Conservation (phyloP, 37 sponge, comb jelly and placozoan species). For the Spongia lamella region DNA sequence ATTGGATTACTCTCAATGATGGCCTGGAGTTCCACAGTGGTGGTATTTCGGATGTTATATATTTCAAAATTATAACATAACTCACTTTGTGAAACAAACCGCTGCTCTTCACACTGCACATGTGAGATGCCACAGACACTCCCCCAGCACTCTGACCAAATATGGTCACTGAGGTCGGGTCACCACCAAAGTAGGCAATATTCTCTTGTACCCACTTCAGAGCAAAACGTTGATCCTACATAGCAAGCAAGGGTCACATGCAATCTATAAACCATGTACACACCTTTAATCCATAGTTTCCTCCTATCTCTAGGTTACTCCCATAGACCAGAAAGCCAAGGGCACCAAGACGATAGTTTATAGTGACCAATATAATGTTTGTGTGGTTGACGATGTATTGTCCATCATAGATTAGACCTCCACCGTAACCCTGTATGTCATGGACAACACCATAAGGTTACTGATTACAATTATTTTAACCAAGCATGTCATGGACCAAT, state of each 20-base stretch:
- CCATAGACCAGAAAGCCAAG: slow-evolving; percentile 75
- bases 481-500: no score
- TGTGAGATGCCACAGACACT: slow-evolving; percentile 61
- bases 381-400: slow-evolving; percentile 74
- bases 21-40: slow-evolving; percentile 20
- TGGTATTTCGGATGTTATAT: background rate
- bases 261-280: no score
- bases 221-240: slow-evolving; percentile 78
- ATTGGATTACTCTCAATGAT: slow-evolving; percentile 82
- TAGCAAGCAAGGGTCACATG: background rate
- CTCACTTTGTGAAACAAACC: slow-evolving; percentile 82
- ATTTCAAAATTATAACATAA: background rate
- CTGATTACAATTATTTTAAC: no score
- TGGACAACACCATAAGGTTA: no score
- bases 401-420: slow-evolving; percentile 63
- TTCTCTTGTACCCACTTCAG: slow-evolving; percentile 80
- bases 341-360: slow-evolving; percentile 85
- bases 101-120: slow-evolving; percentile 54
- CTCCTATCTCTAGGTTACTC: slow-evolving; percentile 16
- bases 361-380: slow-evolving; percentile 66
- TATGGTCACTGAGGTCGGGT: slow-evolving; percentile 66
- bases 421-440: slow-evolving; percentile 77
- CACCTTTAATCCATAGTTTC: slow-evolving; percentile 81
- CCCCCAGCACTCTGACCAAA: slow-evolving; percentile 93
- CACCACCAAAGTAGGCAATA: slow-evolving; percentile 81